Percentiles rank a stretch among this genome's conserved stretches.
Conservation (phyloP, 2,113 vertebrate species). For the Miniopterus natalensis region DNA sequence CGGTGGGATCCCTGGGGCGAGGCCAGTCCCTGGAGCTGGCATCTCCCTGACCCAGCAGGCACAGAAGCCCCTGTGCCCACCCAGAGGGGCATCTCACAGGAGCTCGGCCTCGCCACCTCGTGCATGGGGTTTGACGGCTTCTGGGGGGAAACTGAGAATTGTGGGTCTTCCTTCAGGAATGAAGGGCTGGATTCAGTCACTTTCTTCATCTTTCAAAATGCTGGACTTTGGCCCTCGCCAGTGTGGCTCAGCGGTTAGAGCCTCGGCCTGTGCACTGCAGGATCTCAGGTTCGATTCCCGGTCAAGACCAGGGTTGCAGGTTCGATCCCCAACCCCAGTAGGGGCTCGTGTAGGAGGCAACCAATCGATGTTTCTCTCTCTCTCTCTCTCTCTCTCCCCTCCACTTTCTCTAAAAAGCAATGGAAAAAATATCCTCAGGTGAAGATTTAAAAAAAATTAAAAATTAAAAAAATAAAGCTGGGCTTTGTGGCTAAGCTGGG, state of each 20-base stretch:
- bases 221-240: neutral
- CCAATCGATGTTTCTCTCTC: too few species aligned
- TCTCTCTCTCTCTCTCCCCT: too few species aligned
- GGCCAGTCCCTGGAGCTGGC: neutral
- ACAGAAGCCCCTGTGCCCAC: accelerated
- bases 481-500: neutral
- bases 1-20: accelerated
- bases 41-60: neutral
- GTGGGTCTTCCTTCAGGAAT: neutral
- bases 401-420: too few species aligned
- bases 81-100: neutral
- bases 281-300: too few species aligned
- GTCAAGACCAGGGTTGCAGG: too few species aligned
- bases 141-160: too few species aligned
- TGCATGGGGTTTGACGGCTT: neutral
- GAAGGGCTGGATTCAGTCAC: neutral
- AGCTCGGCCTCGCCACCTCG: neutral
- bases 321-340: too few species aligned
- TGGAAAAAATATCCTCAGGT: too few species aligned
- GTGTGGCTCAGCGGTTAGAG: too few species aligned
- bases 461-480: neutral
- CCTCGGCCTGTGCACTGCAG: too few species aligned
- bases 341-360: too few species aligned
- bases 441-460: too few species aligned
- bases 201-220: neutral